Base-by-base conservation (phyloP, 2,888 invertebrate species). In the Agelastica alni region DNA sequence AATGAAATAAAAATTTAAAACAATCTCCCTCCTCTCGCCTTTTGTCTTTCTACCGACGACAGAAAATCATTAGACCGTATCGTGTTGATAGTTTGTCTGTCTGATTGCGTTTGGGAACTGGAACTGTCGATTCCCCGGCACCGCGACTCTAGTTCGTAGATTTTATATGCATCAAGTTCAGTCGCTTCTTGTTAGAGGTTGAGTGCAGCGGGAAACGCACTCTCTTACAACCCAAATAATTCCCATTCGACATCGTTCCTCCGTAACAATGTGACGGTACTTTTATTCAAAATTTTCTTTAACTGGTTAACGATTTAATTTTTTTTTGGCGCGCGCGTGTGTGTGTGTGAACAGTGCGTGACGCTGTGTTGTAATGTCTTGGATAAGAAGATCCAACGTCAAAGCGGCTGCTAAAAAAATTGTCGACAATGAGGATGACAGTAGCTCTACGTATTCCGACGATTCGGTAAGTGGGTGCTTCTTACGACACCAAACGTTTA, bases 401-500 rank as follows among this genome's bases (percentile, higher is more conserved):
- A 67, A 63, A 56, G 37, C 65, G 39, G 41, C 58, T 6, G 39
- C 59, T 9, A 64, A 64, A 48, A 65, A 62, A 10, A 6, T 17
- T 10, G 20, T 20, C 4, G 67, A 59, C 30, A 58, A 69, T 52
- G 62, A 60, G 31, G 71, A 70, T 36, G 72, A 72, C 56, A 62
- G 53, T 42, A 58, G 64, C 18, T 71, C 71, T 9, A 68, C 61
- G 39, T 70, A 68, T 62, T 73, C 73, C 2, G 71, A 73, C 59
- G 74, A 74, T 68, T 72, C 73, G 71, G 74, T 74, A 70, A 54
- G 68, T 58, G 14, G 5, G 7, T 18, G n/a, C 13, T 20, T 39
- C 17, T 10, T n/a, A n/a, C n/a, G n/a, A n/a, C n/a, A n/a, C n/a
- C n/a, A n/a, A n/a, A n/a, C n/a, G n/a, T n/a, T n/a, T n/a, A n/a